Base-by-base conservation (phyloP, 2,888 invertebrate genomes). In the Machimus rusticus region DNA sequence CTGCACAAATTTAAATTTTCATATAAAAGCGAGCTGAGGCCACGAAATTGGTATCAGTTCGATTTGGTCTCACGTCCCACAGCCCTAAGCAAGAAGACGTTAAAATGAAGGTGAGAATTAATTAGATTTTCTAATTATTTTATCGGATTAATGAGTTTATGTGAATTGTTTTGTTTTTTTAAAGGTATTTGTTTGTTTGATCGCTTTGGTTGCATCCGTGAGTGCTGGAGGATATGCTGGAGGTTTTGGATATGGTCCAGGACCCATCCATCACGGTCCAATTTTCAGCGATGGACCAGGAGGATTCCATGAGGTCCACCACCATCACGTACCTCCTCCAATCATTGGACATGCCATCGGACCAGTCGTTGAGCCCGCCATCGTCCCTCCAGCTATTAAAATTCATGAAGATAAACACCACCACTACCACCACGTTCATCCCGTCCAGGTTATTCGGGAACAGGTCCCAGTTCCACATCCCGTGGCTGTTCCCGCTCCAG, bases 401-500 rank as follows among this genome's bases (percentile, higher is more conserved):
- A 81, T 81, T 8, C 81, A 81, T 55, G 81, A 81, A n/a, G 81
- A 81, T 19, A 46, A 46, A n/a, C 81, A 81, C 16, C 28, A 46
- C 6, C 81, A 81, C 16, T 51, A 51, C 19, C 81, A 81, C 16
- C 81, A 81, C 43, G 81, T 81, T 51, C 81, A 81, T 81, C 81
- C 81, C 16, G 81, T 81, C 28, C 81, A 81, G 51, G 6, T 81
- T n/a, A 55, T 81, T 9, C 51, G 51, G 31, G 14, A 37, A 37
- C 12, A 31, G 16, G 76, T 34, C 9, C 76, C 76, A 76, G 19
- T 76, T 39, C 37, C 37, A 37, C 76, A 76, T 34, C n/a, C 39
- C 14, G 76, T 39, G 6, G 14, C 76, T 12, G 12, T 23, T 14
- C 76, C 76, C 0, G 2, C 12, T 31, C 39, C 76, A 31, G 76